phyloP scores from a whole-genome alignment of 2,888 invertebrate species.

The Flexamia atlantica region DNA sequence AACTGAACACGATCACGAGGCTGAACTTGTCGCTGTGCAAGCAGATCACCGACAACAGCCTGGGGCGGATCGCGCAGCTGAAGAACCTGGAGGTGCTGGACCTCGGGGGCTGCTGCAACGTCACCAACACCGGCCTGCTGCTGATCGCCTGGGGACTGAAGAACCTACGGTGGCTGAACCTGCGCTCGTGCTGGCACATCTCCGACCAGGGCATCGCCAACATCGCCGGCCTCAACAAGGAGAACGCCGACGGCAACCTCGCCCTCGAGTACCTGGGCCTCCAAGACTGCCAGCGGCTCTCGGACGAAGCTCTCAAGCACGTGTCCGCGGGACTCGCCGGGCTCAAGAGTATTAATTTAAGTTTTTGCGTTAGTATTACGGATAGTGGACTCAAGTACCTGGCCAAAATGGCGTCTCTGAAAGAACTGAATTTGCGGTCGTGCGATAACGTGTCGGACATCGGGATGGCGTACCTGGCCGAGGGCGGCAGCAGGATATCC shows the following conservation, averaged over 20 bases:
- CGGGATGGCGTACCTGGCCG: slow-evolving; percentile 94
- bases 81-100: slow-evolving; percentile 92
- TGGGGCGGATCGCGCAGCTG: slow-evolving; percentile 90
- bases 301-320: slow-evolving; percentile 93
- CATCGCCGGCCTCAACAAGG: slow-evolving; percentile 82
- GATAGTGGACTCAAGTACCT: slow-evolving; percentile 94
- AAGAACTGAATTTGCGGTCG: slow-evolving; percentile 92
- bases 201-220: slow-evolving; percentile 95
- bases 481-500: slow-evolving; percentile 89
- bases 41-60: slow-evolving; percentile 94
- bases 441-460: slow-evolving; percentile 97
- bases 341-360: slow-evolving; percentile 92
- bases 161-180: slow-evolving; percentile 89
- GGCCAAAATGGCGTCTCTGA: slow-evolving; percentile 89
- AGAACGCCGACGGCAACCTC: slow-evolving; percentile 82
- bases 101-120: slow-evolving; percentile 94
- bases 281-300: slow-evolving; percentile 96
- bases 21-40: slow-evolving; percentile 95
- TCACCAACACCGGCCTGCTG: slow-evolving; percentile 92
- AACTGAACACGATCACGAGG: slow-evolving; percentile 86
- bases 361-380: slow-evolving; percentile 96
- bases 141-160: slow-evolving; percentile 93
- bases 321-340: slow-evolving; percentile 89
- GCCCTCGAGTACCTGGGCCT: slow-evolving; percentile 90
- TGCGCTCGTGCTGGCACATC: slow-evolving; percentile 95